Evolutionary conservation across 1,140 invertebrate species (phyloP), one percentile per base, ranked within the genome.

Genomic region (Maniola jurtina): DNA sequence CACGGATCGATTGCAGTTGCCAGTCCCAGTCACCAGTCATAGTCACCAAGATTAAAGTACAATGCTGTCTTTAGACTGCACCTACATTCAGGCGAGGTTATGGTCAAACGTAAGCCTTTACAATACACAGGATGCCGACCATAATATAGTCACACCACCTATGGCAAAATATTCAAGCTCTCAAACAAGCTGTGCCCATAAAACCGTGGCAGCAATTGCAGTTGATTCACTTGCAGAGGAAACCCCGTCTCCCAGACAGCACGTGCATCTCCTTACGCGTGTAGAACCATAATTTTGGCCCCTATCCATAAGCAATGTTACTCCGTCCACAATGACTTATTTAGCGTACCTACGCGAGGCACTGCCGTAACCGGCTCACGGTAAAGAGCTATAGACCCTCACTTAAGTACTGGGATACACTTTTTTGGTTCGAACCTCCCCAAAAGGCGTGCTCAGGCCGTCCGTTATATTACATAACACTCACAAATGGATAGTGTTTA

Each of bases 271-370:
- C 80, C 80, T 71, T 80, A 80, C 66, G 50, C 61, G 75, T 63
- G 64, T 55, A 67, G 66, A 38, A 66, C 79, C 80, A 83, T 83
- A 83, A 76, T 76, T 83, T 83, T 83, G 79, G 80, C 70, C 70
- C 71, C 77, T 70, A 79, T 74, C 77, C 75, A 81, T 79, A 82
- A 77, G 58, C 62, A 70, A 77, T 70, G 68, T 61, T 71, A 75
- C 72, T 70, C 70, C 71, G 74, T 57, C 75, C 76, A 68, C 73
- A 63, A 68, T 58, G 64, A 73, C 76, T 69, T 82, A 80, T 80
- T 81, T 79, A 81, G 79, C 38, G 65, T 62, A 75, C 71, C 75
- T 79, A 64, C 34, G 70, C 73, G 80, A 75, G 75, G 60, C 62
- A 61, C 47, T 48, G 42, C 76, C 76, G 73, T 80, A 80, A 75